A percentile compares a stretch with the other conserved stretches of the same genome.
Conservation (phyloP, 1,140 invertebrate genomes). For the Caenorhabditis latens region DNA sequence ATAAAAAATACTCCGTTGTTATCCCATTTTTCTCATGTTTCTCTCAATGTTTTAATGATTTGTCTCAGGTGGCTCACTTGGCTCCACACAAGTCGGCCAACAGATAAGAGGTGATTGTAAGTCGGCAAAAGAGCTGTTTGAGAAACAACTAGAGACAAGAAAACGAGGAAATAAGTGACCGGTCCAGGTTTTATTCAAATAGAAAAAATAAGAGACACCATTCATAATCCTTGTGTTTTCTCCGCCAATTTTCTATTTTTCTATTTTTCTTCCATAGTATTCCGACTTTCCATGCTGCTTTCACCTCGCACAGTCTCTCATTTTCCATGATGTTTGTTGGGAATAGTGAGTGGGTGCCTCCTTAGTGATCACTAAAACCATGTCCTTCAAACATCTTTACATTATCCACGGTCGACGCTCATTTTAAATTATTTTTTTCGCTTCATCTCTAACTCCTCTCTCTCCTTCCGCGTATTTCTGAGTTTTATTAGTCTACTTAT, state of each 20-base stretch:
- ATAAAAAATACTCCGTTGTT: neutral
- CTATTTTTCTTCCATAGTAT: neutral
- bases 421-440: conserved; percentile 6
- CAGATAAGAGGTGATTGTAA: conserved; percentile 56
- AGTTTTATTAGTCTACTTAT: neutral
- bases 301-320: neutral
- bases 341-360: conserved; percentile 12
- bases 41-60: conserved; percentile 49
- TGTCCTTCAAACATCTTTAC: conserved; percentile 48
- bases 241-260: neutral
- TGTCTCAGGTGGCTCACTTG: conserved; percentile 11
- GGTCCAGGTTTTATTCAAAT: conserved; percentile 51
- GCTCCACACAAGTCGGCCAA: conserved; percentile 24
- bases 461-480: neutral
- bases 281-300: conserved; percentile 20
- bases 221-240: conserved; percentile 26
- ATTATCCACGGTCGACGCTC: conserved; percentile 22
- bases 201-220: conserved; percentile 4
- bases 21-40: conserved; percentile 6
- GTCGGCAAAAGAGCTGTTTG: neutral
- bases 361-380: conserved; percentile 45
- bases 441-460: neutral
- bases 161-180: conserved; percentile 2
- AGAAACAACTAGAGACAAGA: conserved; percentile 13
- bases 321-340: conserved; percentile 15